Conservation (phyloP, 2,797 vertebrate genomes). For the Myotis findleyi region DNA sequence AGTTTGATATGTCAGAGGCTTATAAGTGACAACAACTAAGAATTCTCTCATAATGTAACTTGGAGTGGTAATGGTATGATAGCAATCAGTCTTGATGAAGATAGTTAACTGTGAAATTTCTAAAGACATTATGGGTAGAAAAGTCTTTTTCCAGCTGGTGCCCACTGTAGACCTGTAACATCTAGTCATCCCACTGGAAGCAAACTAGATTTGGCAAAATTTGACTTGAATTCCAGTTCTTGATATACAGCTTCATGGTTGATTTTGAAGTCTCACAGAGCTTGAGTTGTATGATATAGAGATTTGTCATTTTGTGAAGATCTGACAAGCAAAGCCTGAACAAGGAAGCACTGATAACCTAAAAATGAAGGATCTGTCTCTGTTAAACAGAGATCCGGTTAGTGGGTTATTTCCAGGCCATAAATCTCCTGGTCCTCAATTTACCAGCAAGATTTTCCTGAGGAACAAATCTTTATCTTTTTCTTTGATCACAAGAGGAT, state of each 20-base stretch:
- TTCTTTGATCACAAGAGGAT: constrained; percentile 62
- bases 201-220: constrained; percentile 66
- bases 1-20: constrained; percentile 24
- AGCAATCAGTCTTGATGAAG: constrained; percentile 44
- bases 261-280: constrained; percentile 65
- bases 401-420: constrained; percentile 54
- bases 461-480: constrained; percentile 58
- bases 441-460: constrained; percentile 69
- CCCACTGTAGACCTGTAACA: constrained; percentile 26
- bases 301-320: constrained; percentile 40
- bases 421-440: constrained; percentile 63
- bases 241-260: constrained; percentile 57
- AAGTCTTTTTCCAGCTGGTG: constrained; percentile 56
- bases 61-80: not conserved
- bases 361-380: constrained; percentile 58
- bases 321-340: constrained; percentile 59
- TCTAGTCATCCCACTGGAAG: constrained; percentile 42
- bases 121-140: constrained; percentile 34
- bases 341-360: constrained; percentile 59
- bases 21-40: constrained; percentile 5
- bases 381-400: constrained; percentile 46
- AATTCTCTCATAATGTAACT: constrained; percentile 42
- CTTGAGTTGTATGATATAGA: constrained; percentile 49
- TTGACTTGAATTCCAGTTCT: constrained; percentile 65
- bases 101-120: constrained; percentile 51